Conservation (phyloP, 2,888 invertebrate genomes). For the Aquatica leii region DNA sequence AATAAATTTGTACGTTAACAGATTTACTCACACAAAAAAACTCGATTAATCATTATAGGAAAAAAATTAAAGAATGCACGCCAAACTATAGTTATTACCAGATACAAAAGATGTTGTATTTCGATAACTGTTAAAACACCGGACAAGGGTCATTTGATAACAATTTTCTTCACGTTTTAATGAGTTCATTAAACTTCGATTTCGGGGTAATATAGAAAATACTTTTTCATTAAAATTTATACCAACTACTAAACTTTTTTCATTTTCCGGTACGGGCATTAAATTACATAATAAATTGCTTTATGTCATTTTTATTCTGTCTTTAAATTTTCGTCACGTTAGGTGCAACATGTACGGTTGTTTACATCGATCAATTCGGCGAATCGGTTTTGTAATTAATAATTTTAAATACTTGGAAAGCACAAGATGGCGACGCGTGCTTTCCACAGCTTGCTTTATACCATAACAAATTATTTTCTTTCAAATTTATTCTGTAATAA, state of each 20-base stretch:
- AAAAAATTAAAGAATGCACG: constrained; percentile 6
- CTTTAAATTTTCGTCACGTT: constrained; percentile 3
- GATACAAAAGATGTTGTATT: constrained; percentile 3
- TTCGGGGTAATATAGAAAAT: background rate
- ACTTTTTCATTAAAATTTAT: background rate
- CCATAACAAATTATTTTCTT: no score
- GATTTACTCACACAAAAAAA: background rate
- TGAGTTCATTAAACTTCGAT: constrained; percentile 14
- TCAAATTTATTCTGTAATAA: no score
- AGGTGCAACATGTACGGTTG: no score
- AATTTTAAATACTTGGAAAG: no score
- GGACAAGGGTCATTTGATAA: constrained; percentile 2
- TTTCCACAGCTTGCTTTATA: no score
- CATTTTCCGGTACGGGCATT: constrained; percentile 3
- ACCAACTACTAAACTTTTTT: background rate
- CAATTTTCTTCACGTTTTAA: background rate
- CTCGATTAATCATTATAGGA: constrained; percentile 1
- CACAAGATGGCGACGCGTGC: no score
- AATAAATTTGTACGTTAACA: background rate
- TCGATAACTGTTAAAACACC: background rate
- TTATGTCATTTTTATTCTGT: constrained; percentile 7
- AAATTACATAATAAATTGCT: constrained; percentile 4
- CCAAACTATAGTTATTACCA: background rate
- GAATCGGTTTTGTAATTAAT: no score
- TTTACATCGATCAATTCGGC: no score